phyloP scores from a whole-genome alignment of 2,113 vertebrate genomes.

The Hymenochirus boettgeri region DNA sequence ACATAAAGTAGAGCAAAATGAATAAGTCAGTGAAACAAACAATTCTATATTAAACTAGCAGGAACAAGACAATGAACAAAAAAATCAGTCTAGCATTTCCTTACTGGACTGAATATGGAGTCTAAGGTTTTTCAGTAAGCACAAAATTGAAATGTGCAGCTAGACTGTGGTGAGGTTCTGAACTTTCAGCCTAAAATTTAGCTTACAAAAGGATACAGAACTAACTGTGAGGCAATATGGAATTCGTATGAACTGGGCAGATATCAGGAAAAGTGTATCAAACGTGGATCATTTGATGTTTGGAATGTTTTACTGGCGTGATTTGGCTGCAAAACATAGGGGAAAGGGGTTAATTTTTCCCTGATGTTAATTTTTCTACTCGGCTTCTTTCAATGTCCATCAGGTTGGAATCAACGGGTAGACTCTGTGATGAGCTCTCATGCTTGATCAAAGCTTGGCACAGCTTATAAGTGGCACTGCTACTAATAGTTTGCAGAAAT shows the following conservation, averaged over 20 bases:
- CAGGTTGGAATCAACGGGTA: slow-evolving; percentile 32
- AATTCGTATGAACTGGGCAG: not conserved
- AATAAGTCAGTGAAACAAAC: too few relatives aligned
- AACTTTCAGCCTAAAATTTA: not conserved
- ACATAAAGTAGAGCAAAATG: too few relatives aligned
- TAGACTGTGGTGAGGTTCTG: not conserved
- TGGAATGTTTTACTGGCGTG: slow-evolving; percentile 7
- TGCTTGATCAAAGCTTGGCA: slow-evolving; percentile 38
- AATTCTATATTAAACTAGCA: too few relatives aligned
- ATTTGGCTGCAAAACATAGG: slow-evolving; percentile 7
- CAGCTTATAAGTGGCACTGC: slow-evolving; percentile 17
- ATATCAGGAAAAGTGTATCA: slow-evolving; percentile 18
- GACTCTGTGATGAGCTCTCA: slow-evolving; percentile 22
- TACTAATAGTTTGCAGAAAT: slow-evolving; percentile 33
- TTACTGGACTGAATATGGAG: not conserved
- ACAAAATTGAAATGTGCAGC: not conserved
- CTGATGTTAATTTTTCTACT: slow-evolving; percentile 14
- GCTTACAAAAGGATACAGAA: not conserved
- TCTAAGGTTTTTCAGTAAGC: not conserved
- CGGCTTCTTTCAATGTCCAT: slow-evolving; percentile 32
- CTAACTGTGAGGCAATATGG: slow-evolving; percentile 3
- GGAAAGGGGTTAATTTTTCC: slow-evolving; percentile 27
- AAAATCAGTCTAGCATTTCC: not conserved
- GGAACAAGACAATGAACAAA: too few relatives aligned
- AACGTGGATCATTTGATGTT: slow-evolving; percentile 21